Evolutionary conservation across 2,113 vertebrate genomes (phyloP).

Genomic region (Clinocottus analis): DNA sequence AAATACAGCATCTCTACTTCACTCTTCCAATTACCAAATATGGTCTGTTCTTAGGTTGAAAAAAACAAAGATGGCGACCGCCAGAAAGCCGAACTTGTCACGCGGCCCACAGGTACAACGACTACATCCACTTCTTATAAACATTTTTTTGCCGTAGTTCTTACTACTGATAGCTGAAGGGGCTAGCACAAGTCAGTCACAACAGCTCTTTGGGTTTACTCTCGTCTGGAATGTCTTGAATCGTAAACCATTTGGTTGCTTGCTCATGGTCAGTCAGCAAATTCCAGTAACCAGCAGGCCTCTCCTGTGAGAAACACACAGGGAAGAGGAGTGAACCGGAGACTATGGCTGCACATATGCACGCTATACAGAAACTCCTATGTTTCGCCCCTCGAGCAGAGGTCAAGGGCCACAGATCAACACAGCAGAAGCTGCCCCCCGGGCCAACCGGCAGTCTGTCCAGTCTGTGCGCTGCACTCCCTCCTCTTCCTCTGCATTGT

Average conservation of each 20-base stretch:
- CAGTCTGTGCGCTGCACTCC: neutral
- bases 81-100: no score
- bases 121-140: no score
- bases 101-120: no score
- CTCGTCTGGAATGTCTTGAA: neutral
- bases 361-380: neutral
- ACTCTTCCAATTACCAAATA: no score
- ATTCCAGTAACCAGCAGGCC: neutral
- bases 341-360: conserved; percentile 17
- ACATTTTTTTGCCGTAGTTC: no score
- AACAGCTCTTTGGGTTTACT: neutral
- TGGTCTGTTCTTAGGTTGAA: no score
- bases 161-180: no score
- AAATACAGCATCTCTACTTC: no score
- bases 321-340: neutral
- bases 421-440: conserved; percentile 28
- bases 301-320: neutral
- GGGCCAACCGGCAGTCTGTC: conserved; percentile 28
- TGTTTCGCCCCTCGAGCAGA: neutral
- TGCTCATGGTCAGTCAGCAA: neutral
- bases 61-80: no score
- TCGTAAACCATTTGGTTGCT: neutral
- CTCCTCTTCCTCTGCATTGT: neutral
- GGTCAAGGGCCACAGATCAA: conserved; percentile 27
- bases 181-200: no score